These are phyloP conservation scores for Ophion ellenae DNA, from an alignment of 2,888 invertebrate genomes.

Conservation along the genomic window DNA sequence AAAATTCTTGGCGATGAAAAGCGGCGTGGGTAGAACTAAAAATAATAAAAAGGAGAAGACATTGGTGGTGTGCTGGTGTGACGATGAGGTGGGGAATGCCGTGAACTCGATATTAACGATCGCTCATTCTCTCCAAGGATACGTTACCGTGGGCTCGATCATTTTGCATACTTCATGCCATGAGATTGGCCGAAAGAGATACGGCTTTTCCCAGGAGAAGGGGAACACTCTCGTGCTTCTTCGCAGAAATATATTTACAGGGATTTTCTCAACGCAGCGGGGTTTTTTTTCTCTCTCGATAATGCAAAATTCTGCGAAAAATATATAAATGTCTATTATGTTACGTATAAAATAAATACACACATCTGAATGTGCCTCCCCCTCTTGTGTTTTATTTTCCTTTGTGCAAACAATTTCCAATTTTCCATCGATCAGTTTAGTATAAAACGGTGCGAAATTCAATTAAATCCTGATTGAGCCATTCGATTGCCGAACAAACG, in stretches of 20 bases:
- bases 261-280: neutral
- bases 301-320: neutral
- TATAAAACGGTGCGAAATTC: no score
- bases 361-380: no score
- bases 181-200: constrained; percentile 30
- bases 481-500: no score
- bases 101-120: constrained; percentile 41
- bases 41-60: constrained; percentile 8
- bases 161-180: constrained; percentile 47
- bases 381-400: no score
- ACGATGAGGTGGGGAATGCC: constrained; percentile 14
- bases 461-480: no score
- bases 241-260: neutral
- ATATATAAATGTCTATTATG: no score
- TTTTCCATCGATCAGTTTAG: no score
- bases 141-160: constrained; percentile 32
- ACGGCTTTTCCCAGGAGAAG: neutral
- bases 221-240: neutral
- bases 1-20: constrained; percentile 30
- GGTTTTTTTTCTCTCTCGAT: neutral
- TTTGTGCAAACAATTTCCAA: no score
- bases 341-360: no score
- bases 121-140: constrained; percentile 5
- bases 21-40: neutral
- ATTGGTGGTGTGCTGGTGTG: constrained; percentile 4